A percentile compares a stretch with the other conserved stretches of the same genome.
These are phyloP conservation scores for Melanostigma gelatinosum DNA, from an alignment of 2,113 vertebrate species.

Conservation along the genomic window DNA sequence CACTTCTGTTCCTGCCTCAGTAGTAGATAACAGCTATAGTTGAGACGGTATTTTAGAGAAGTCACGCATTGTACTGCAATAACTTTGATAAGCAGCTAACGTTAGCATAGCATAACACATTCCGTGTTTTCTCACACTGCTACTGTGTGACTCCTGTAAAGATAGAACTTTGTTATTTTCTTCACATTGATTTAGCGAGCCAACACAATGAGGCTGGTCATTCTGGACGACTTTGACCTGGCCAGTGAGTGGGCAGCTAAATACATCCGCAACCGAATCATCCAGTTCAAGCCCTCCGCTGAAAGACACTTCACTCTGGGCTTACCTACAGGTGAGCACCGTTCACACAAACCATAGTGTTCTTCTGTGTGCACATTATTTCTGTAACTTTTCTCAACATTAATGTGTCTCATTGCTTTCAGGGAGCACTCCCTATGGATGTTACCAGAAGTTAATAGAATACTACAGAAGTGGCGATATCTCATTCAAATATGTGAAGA, in stretches of 20 bases:
- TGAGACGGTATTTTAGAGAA: background rate
- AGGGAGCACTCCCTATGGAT: slow-evolving; percentile 94
- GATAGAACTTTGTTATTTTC: background rate
- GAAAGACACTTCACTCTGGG: slow-evolving; percentile 92
- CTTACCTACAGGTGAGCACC: slow-evolving; percentile 89
- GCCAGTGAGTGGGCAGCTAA: slow-evolving; percentile 98
- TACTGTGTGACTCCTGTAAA: too few relatives aligned
- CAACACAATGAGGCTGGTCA: slow-evolving; percentile 91
- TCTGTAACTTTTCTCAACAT: background rate
- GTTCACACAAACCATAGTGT: rapidly evolving
- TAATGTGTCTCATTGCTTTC: background rate
- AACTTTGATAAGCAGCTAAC: background rate
- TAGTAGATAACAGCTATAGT: too few relatives aligned
- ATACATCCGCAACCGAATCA: slow-evolving; percentile 95
- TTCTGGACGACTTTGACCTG: slow-evolving; percentile 94
- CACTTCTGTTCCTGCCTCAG: background rate
- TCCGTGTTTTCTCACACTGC: too few relatives aligned
- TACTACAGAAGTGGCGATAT: slow-evolving; percentile 90
- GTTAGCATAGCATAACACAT: too few relatives aligned
- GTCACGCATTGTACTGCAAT: background rate
- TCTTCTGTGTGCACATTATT: too few relatives aligned
- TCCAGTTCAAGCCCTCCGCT: slow-evolving; percentile 90
- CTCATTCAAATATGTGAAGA: slow-evolving; percentile 96
- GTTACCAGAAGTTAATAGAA: slow-evolving; percentile 93
- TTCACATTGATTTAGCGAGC: background rate